Percentiles rank a stretch among this genome's conserved stretches.
These are phyloP conservation scores for Pyrocephalus nanus DNA, from an alignment of 2,797 vertebrate species.

Conservation along the genomic window DNA sequence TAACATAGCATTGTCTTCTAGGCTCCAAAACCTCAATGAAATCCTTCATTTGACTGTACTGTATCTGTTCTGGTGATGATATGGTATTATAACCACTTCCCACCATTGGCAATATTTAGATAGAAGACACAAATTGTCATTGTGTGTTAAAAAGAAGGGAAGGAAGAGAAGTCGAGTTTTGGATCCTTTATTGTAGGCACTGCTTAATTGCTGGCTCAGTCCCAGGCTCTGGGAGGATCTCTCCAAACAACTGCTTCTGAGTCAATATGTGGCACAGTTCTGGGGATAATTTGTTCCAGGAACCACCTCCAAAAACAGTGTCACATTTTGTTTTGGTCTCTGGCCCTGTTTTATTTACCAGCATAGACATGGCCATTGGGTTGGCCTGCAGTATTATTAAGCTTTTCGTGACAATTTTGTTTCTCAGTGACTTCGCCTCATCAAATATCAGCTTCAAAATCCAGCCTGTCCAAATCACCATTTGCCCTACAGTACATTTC, in stretches of 20 bases:
- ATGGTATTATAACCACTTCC: background rate
- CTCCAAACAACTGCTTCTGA: conserved; percentile 25
- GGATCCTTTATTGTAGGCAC: background rate
- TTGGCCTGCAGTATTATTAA: background rate
- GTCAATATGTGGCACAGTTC: background rate
- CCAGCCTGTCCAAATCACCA: background rate
- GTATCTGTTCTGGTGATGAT: background rate
- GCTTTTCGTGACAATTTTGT: background rate
- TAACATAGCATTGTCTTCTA: background rate
- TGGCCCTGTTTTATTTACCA: conserved; percentile 9
- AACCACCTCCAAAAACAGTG: background rate
- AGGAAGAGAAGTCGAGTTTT: background rate
- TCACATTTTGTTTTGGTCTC: conserved; percentile 13
- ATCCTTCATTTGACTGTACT: background rate
- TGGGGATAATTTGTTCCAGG: conserved; percentile 22
- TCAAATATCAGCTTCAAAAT: background rate
- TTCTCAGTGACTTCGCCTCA: background rate
- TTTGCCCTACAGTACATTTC: background rate
- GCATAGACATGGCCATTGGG: background rate
- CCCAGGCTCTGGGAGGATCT: background rate
- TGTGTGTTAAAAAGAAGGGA: background rate
- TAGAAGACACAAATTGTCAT: background rate
- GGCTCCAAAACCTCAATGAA: conserved; percentile 14
- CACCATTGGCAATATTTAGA: background rate
- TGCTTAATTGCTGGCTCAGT: background rate